phyloP scores from a whole-genome alignment of 2,888 invertebrate genomes.

The Deilephila elpenor region DNA sequence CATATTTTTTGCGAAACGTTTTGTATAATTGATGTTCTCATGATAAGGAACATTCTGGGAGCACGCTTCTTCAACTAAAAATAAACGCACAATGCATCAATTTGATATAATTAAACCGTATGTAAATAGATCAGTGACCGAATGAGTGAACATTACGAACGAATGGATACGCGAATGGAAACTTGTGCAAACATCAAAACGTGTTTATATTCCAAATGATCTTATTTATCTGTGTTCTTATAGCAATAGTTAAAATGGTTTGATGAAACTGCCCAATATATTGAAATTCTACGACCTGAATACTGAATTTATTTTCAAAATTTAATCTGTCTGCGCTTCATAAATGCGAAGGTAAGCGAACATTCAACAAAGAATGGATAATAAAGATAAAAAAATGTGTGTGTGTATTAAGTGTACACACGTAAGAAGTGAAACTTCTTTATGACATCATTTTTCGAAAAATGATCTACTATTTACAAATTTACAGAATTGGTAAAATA shows the following conservation, averaged over 20 bases:
- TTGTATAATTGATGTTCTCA: background rate
- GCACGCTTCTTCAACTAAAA: constrained; percentile 43
- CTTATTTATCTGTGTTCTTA: background rate
- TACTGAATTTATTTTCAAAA: constrained; percentile 31
- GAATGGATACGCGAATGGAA: constrained; percentile 38
- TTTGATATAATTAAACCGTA: constrained; percentile 59
- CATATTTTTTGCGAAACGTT: background rate
- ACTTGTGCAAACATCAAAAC: constrained; percentile 38
- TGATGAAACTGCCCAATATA: background rate
- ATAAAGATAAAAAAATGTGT: too few relatives aligned
- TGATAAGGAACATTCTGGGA: constrained; percentile 32
- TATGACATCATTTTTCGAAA: too few relatives aligned
- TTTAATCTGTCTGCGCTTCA: constrained; percentile 28
- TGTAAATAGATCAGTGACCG: constrained; percentile 60
- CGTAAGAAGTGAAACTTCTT: too few relatives aligned
- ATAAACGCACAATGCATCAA: constrained; percentile 54
- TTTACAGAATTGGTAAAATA: too few relatives aligned
- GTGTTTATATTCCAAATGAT: constrained; percentile 21
- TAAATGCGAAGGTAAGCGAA: constrained; percentile 48
- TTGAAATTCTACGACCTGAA: background rate
- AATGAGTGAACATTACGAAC: constrained; percentile 40
- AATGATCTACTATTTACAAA: too few relatives aligned
- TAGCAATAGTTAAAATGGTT: background rate
- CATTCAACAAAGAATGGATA: constrained; percentile 1
- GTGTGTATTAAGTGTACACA: too few relatives aligned